These are phyloP conservation scores for Cacoxenus indagator DNA, from an alignment of 2,888 invertebrate genomes.

Conservation along the genomic window DNA sequence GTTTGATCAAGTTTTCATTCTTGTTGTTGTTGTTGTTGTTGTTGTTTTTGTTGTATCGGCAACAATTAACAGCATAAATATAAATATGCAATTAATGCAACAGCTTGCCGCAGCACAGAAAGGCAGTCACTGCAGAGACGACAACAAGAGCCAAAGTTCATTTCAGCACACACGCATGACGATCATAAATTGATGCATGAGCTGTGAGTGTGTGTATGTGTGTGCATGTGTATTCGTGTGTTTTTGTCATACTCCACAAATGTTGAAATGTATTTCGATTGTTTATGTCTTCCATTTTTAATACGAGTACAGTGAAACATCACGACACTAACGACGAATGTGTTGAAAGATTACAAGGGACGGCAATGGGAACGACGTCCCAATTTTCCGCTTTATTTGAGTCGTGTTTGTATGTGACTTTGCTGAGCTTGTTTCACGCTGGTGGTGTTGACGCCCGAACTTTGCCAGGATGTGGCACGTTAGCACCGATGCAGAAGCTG, in stretches of 20 bases:
- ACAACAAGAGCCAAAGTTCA: constrained; percentile 58
- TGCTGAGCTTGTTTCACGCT: no score
- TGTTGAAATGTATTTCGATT: constrained; percentile 61
- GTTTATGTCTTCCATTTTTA: constrained; percentile 48
- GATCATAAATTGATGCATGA: constrained; percentile 20
- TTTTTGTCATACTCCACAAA: neutral
- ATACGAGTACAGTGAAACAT: constrained; percentile 48
- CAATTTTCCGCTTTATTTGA: constrained; percentile 61
- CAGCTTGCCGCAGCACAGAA: constrained; percentile 49
- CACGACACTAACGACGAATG: neutral
- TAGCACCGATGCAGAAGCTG: neutral
- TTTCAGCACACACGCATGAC: constrained; percentile 37
- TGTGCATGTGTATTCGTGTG: neutral
- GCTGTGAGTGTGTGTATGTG: neutral
- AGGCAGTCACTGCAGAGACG: constrained; percentile 20
- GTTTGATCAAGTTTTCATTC: no score
- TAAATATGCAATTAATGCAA: constrained; percentile 65
- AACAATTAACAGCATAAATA: constrained; percentile 62
- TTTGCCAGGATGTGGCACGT: constrained; percentile 26
- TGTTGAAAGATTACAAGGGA: neutral
- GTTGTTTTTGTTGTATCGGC: neutral
- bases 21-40: neutral
- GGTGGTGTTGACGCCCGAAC: constrained; percentile 22
- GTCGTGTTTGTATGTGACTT: constrained; percentile 20
- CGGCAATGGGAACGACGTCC: constrained; percentile 39